These are phyloP conservation scores for Pammene aurita DNA, from an alignment of 2,888 invertebrate species.

Conservation along the genomic window DNA sequence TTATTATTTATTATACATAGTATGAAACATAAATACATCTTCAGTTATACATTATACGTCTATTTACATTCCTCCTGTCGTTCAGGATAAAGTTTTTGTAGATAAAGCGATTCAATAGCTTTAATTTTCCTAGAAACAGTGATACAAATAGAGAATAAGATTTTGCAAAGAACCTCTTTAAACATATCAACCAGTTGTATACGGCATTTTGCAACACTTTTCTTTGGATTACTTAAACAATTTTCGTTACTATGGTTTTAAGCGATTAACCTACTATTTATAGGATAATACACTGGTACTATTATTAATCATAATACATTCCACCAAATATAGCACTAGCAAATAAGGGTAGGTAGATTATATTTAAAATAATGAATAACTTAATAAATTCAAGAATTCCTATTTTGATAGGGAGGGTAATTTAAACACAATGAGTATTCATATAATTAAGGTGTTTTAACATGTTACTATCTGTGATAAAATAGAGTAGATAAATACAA, in stretches of 20 bases:
- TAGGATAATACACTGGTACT: background rate
- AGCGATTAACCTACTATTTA: slow-evolving; percentile 15
- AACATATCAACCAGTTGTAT: background rate
- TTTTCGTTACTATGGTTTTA: background rate
- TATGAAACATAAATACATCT: slow-evolving; percentile 78
- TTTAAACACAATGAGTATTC: slow-evolving; percentile 30
- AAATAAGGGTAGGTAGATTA: background rate
- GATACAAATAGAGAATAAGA: background rate
- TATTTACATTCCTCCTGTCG: slow-evolving; percentile 60
- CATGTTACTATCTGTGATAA: background rate
- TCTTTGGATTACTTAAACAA: slow-evolving; percentile 23
- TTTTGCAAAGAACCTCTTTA: background rate
- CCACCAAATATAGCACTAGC: slow-evolving; percentile 23
- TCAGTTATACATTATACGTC: slow-evolving; percentile 59
- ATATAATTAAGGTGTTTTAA: slow-evolving; percentile 1
- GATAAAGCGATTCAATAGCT: background rate
- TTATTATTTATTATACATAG: slow-evolving; percentile 67
- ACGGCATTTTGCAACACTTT: slow-evolving; percentile 4
- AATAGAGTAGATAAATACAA: background rate
- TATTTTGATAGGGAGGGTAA: slow-evolving; percentile 9
- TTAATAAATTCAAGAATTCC: slow-evolving; percentile 20
- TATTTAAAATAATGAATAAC: background rate
- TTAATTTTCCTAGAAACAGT: background rate
- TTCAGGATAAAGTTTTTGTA: slow-evolving; percentile 14
- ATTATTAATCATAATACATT: background rate